Conservation (phyloP, 2,113 vertebrate genomes). For the Chamaetylas fuelleborni region DNA sequence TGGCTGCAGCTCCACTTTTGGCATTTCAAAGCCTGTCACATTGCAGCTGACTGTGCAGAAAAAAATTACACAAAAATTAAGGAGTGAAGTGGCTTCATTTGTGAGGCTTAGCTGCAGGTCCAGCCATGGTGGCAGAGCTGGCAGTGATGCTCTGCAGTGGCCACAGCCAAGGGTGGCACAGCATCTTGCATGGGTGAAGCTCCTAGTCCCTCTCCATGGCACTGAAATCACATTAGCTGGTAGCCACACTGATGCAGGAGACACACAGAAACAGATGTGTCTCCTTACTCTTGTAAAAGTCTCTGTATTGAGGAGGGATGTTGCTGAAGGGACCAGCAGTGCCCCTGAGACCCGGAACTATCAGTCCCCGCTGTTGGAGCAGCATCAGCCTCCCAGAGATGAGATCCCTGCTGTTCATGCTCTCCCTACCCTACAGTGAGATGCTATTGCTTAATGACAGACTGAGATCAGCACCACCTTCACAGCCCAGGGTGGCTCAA, state of each 20-base stretch:
- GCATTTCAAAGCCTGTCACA: fast-evolving
- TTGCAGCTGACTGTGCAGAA: background rate
- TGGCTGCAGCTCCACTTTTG: fast-evolving
- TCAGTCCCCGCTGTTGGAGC: fast-evolving
- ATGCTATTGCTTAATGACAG: background rate
- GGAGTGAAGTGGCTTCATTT: background rate
- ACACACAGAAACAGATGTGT: background rate
- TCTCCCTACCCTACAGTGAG: fast-evolving
- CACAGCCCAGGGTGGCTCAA: background rate
- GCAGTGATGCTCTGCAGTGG: fast-evolving
- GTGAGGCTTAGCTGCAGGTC: background rate
- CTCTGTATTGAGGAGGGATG: background rate
- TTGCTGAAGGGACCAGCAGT: background rate
- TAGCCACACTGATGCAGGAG: background rate
- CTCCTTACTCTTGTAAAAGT: background rate
- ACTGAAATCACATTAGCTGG: background rate
- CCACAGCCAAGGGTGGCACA: fast-evolving
- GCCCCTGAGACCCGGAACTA: background rate
- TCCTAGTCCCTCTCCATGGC: fast-evolving
- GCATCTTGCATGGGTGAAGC: fast-evolving
- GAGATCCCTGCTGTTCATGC: fast-evolving
- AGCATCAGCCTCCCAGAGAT: background rate
- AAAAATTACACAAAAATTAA: fast-evolving
- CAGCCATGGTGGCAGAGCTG: fast-evolving
- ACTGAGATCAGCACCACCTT: background rate